phyloP scores from a whole-genome alignment of 2,888 invertebrate species.

The Crioceris asparagi region DNA sequence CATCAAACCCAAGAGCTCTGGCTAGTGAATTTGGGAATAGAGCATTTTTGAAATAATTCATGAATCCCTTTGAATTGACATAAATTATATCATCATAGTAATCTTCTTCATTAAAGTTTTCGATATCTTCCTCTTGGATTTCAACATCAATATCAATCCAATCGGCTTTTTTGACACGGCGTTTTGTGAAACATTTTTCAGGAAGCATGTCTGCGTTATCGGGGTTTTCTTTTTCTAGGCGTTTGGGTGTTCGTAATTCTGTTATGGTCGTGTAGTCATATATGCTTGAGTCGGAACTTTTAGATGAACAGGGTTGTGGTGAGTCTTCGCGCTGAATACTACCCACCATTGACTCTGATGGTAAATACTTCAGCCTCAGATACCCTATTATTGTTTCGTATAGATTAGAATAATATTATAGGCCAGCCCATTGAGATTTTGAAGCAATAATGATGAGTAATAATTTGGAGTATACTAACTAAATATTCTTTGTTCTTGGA shows the following conservation, averaged over 20 bases:
- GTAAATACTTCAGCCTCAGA: no score
- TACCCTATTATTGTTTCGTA: no score
- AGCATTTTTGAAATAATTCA: conserved; percentile 54
- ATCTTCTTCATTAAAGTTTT: neutral
- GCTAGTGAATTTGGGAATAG: conserved; percentile 54
- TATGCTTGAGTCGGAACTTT: conserved; percentile 15
- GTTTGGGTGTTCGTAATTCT: conserved; percentile 21
- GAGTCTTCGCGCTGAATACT: no score
- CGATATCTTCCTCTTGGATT: conserved; percentile 11
- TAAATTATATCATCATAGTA: conserved; percentile 36
- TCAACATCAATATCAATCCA: conserved; percentile 10
- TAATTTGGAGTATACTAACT: no score
- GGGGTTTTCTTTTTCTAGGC: conserved; percentile 12
- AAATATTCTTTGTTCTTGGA: no score
- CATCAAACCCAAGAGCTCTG: conserved; percentile 46
- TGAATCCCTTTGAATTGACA: conserved; percentile 56
- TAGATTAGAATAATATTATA: no score
- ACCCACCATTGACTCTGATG: no score
- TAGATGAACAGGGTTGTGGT: conserved; percentile 16
- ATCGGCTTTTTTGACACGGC: conserved; percentile 13
- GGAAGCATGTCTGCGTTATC: conserved; percentile 41
- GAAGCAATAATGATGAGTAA: no score
- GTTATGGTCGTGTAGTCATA: conserved; percentile 21
- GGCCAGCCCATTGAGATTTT: no score
- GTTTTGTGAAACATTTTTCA: conserved; percentile 39